Base-by-base conservation (phyloP, 2,797 vertebrate species). In the Cossypha dichroa region DNA sequence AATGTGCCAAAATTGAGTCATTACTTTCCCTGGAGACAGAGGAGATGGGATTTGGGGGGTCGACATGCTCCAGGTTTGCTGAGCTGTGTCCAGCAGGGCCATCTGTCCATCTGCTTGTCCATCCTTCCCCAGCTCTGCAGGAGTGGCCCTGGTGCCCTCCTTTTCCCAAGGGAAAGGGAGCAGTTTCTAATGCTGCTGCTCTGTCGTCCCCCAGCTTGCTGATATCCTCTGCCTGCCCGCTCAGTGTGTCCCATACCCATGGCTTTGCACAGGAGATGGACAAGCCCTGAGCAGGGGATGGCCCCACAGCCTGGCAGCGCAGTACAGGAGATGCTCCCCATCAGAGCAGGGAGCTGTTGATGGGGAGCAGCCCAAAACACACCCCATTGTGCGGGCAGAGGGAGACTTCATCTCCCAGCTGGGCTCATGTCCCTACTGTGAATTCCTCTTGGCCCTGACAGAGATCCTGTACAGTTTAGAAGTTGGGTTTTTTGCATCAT, bases 301-400 rank as follows among this genome's bases (percentile, higher is more conserved):
- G 31, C 6, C 38, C 52, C 18, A 2, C 33, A 29, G 54, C 59
- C 40, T 6, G 1, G 26, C 7, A 8, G 26, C 7, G 58, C 45
- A 45, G 7, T 25, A 28, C 9, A 21, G 62, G 56, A 62, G 40
- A 54, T 64, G 49, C 7, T 88, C 33, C 51, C 63, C 26, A 7
- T 56, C 3, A 7, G 5, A 4, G 1, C 34, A 40, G 48, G n/a
- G 60, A 69, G 0, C 3, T n/a, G 6, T n/a, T 1, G 1, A 5
- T 23, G 23, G 20, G 36, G 52, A 68, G 19, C 2, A 1, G 12
- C 46, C 31, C 8, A 5, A 60, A 89, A 52, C 1, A 4, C 13
- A 5, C 23, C 26, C 34, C 8, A 1, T 23, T 22, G 15, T 62
- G 56, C 0, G 0, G 10, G 45, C 7, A 55, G 28, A 26, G 38